Percentiles rank a stretch among this genome's conserved stretches.
Conservation (phyloP, 2,113 vertebrate genomes). For the Gracilinanus agilis region DNA sequence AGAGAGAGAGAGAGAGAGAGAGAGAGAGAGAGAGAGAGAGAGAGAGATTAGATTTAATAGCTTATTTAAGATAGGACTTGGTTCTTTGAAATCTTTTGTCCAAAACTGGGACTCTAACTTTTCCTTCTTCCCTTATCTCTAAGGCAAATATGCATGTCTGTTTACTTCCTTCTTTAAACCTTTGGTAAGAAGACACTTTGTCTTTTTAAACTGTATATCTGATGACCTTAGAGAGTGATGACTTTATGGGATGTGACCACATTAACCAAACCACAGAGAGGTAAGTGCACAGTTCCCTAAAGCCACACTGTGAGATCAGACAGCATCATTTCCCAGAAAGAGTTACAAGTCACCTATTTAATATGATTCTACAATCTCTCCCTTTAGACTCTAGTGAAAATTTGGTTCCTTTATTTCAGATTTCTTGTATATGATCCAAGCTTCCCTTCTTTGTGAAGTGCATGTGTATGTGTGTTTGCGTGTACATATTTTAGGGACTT, state of each 20-base stretch:
- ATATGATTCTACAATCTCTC: conserved; percentile 20
- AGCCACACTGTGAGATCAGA: conserved; percentile 55
- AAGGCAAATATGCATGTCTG: conserved; percentile 38
- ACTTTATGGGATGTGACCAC: conserved; percentile 79
- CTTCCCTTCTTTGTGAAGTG: no score
- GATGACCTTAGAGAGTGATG: conserved; percentile 75
- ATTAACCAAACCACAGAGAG: conserved; percentile 65
- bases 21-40: neutral
- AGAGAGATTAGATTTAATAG: neutral
- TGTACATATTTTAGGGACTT: neutral
- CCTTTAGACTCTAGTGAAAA: conserved; percentile 44
- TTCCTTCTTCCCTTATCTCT: conserved; percentile 27
- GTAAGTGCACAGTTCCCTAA: conserved; percentile 61
- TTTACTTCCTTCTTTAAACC: conserved; percentile 37
- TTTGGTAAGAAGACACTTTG: conserved; percentile 53
- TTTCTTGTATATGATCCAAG: neutral
- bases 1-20: neutral
- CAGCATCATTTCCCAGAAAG: conserved; percentile 44
- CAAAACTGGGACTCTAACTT: conserved; percentile 21
- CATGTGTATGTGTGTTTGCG: neutral
- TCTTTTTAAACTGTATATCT: conserved; percentile 76
- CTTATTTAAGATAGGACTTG: conserved; percentile 38
- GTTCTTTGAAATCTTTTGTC: conserved; percentile 45
- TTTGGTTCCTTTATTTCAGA: neutral
- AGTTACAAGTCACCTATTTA: conserved; percentile 17